phyloP scores from a whole-genome alignment of 2,888 invertebrate species.

The Bugula neritina region DNA sequence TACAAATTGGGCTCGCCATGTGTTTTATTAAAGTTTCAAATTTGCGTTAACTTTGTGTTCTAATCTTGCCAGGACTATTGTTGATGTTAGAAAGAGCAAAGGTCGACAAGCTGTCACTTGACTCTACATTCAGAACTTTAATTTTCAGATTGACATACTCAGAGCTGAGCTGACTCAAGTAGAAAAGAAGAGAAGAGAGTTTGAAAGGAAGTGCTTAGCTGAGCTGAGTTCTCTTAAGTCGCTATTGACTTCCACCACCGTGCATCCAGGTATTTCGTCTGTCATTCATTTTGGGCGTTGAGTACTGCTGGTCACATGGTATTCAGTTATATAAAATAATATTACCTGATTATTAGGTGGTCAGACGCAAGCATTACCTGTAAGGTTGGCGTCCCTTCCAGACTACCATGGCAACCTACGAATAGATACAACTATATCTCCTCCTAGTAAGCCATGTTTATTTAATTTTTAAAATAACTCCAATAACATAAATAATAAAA shows the following conservation, averaged over 20 bases:
- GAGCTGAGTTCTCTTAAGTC: background rate
- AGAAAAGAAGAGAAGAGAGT: conserved; percentile 18
- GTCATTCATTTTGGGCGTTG: no score
- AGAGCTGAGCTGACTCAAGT: conserved; percentile 19
- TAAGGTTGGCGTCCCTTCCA: background rate
- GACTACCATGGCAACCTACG: background rate
- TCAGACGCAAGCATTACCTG: background rate
- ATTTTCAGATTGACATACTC: conserved; percentile 14
- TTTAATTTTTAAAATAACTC: no score
- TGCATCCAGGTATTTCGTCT: no score
- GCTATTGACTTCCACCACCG: background rate
- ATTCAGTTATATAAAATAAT: background rate
- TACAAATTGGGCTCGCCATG: no score
- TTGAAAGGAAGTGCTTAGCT: conserved; percentile 17
- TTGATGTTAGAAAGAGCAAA: no score
- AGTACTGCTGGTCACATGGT: background rate
- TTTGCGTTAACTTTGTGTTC: no score
- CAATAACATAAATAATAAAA: no score
- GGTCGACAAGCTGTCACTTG: no score
- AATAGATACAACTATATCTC: background rate
- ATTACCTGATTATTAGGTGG: background rate
- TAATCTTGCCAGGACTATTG: no score
- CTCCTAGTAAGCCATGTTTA: background rate
- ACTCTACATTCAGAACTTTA: no score
- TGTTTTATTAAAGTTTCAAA: no score